Percentiles rank a stretch among this genome's conserved stretches.
These are phyloP conservation scores for Cheumatopsyche charites DNA, from an alignment of 1,140 invertebrate genomes.

Conservation along the genomic window DNA sequence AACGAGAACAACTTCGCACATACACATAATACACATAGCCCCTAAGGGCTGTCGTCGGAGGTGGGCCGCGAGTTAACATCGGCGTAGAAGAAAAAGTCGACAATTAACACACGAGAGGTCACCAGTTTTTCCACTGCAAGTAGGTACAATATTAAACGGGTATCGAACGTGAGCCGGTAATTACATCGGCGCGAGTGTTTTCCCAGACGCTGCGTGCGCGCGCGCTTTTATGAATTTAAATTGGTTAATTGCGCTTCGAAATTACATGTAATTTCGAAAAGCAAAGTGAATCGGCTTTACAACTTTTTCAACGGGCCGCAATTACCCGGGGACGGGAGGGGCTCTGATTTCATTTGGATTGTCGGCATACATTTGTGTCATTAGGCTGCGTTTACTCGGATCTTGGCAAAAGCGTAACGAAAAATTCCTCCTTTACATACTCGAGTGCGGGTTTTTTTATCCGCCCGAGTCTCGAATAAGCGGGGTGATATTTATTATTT, in stretches of 20 bases:
- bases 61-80: too few species aligned
- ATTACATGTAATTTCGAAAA: slow-evolving; percentile 17
- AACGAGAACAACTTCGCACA: too few species aligned
- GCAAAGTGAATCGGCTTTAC: slow-evolving; percentile 19
- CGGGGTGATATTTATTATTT: too few species aligned
- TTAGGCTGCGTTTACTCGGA: background rate
- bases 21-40: too few species aligned
- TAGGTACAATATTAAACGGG: slow-evolving; percentile 1
- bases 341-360: slow-evolving; percentile 13
- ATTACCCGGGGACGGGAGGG: background rate
- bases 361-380: slow-evolving; percentile 13
- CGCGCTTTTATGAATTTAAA: slow-evolving; percentile 27
- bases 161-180: background rate
- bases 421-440: slow-evolving; percentile 9
- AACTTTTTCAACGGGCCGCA: slow-evolving; percentile 17
- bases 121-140: too few species aligned
- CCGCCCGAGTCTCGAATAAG: too few species aligned
- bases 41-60: too few species aligned
- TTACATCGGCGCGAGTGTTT: background rate
- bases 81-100: too few species aligned
- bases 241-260: slow-evolving; percentile 21
- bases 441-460: too few species aligned
- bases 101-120: too few species aligned
- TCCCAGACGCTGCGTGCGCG: slow-evolving; percentile 5
- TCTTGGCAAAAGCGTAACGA: background rate